These are phyloP conservation scores for Pungitius pungitius DNA, from an alignment of 2,113 vertebrate species.

Conservation along the genomic window DNA sequence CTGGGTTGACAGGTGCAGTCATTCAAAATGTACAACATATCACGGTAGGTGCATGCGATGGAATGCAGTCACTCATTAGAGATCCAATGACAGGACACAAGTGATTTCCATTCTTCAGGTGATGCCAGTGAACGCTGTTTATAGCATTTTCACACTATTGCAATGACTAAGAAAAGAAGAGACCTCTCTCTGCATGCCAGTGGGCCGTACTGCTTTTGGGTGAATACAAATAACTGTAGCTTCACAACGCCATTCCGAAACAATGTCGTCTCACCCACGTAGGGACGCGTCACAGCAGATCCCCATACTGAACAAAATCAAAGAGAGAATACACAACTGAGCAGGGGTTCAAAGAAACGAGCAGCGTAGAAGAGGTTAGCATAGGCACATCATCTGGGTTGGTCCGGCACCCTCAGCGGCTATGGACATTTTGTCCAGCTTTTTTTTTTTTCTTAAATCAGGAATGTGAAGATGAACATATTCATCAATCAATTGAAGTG, in stretches of 20 bases:
- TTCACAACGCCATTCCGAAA: constrained; percentile 74
- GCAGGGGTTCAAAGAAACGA: constrained; percentile 64
- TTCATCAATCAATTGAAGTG: constrained; percentile 49
- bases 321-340: constrained; percentile 56
- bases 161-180: constrained; percentile 69
- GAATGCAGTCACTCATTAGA: constrained; percentile 75
- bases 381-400: constrained; percentile 65
- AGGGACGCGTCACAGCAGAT: constrained; percentile 56
- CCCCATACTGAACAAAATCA: constrained; percentile 51
- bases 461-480: constrained; percentile 72
- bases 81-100: constrained; percentile 54
- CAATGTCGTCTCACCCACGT: constrained; percentile 54
- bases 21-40: constrained; percentile 70
- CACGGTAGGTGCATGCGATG: constrained; percentile 78
- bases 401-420: constrained; percentile 67
- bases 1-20: constrained; percentile 48
- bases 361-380: constrained; percentile 70
- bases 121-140: constrained; percentile 64
- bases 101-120: constrained; percentile 73
- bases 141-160: constrained; percentile 77
- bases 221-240: constrained; percentile 75
- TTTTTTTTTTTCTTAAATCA: constrained; percentile 58
- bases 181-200: constrained; percentile 79
- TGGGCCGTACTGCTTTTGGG: constrained; percentile 76
- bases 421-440: constrained; percentile 27